A percentile compares a stretch with the other conserved stretches of the same genome.
Evolutionary conservation across 2,113 vertebrate species (phyloP).

Genomic region (Megaptera novaeangliae): DNA sequence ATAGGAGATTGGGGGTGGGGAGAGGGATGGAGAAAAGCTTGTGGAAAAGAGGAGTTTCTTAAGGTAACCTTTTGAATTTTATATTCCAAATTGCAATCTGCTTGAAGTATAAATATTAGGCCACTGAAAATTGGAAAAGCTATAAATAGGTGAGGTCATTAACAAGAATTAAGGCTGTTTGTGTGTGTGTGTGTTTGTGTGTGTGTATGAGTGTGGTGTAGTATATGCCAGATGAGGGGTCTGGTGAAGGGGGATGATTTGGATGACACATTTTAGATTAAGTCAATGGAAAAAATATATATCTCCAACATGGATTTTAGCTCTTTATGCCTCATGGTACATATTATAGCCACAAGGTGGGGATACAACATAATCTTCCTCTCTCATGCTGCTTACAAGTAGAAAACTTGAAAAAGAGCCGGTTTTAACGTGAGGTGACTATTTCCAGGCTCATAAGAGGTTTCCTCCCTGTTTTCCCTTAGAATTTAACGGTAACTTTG

Average conservation of each 20-base stretch:
- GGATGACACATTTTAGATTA: background rate
- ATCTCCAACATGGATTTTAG: too few relatives aligned
- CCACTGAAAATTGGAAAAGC: background rate
- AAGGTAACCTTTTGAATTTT: background rate
- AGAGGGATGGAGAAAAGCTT: background rate
- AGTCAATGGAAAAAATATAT: background rate
- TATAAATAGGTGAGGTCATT: background rate
- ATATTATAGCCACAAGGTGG: conserved; percentile 48
- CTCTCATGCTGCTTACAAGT: background rate
- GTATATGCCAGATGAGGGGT: background rate
- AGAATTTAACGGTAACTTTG: background rate
- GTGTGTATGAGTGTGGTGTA: background rate
- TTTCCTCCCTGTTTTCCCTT: background rate
- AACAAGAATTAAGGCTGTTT: background rate
- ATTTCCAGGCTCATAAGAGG: background rate
- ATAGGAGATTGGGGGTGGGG: background rate
- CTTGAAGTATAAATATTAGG: background rate
- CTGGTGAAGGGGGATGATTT: background rate
- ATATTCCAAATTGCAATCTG: background rate
- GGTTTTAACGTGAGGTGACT: background rate
- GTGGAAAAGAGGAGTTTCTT: background rate
- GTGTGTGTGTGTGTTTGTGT: background rate
- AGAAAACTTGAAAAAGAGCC: background rate
- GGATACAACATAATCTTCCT: background rate
- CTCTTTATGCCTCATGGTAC: background rate